Percentiles rank a stretch among this genome's conserved stretches.
Evolutionary conservation across 2,888 invertebrate genomes (phyloP).

Genomic region (Dryobotodes eremita): DNA sequence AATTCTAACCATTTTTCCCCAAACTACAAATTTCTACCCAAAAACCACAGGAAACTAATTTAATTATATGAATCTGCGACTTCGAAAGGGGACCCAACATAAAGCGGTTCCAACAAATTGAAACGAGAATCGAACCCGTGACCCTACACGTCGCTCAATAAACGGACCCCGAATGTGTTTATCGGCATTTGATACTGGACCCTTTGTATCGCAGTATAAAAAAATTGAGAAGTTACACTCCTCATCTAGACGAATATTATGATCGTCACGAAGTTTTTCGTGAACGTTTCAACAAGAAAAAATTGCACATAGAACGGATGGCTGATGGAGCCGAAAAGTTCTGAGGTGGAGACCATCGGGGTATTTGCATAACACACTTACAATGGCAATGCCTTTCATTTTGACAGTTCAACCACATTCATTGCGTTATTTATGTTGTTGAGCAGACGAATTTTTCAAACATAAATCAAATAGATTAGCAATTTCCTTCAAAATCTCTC

Average conservation of each 20-base stretch:
- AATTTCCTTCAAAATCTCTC: background rate
- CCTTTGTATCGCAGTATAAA: slow-evolving; percentile 17
- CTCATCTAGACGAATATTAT: background rate
- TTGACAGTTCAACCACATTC: background rate
- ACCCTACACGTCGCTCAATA: slow-evolving; percentile 73
- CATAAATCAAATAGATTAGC: background rate
- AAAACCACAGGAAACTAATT: slow-evolving; percentile 73
- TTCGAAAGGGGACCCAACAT: slow-evolving; percentile 68
- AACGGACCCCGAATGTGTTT: slow-evolving; percentile 76
- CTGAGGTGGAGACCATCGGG: background rate
- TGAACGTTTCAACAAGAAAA: background rate
- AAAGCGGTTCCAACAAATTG: slow-evolving; percentile 81
- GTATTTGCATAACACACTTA: background rate
- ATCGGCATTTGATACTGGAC: slow-evolving; percentile 76
- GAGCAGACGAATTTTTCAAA: background rate
- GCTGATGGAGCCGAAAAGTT: background rate
- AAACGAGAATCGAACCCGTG: slow-evolving; percentile 75
- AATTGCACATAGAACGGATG: background rate
- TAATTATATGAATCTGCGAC: slow-evolving; percentile 75
- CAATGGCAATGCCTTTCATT: background rate
- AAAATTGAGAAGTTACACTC: slow-evolving; percentile 3
- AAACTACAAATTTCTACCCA: slow-evolving; percentile 29
- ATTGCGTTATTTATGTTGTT: background rate
- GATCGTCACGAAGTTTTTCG: background rate
- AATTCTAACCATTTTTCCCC: slow-evolving; percentile 27